Base-by-base conservation (phyloP, 2,797 vertebrate species). In the Myotis findleyi region DNA sequence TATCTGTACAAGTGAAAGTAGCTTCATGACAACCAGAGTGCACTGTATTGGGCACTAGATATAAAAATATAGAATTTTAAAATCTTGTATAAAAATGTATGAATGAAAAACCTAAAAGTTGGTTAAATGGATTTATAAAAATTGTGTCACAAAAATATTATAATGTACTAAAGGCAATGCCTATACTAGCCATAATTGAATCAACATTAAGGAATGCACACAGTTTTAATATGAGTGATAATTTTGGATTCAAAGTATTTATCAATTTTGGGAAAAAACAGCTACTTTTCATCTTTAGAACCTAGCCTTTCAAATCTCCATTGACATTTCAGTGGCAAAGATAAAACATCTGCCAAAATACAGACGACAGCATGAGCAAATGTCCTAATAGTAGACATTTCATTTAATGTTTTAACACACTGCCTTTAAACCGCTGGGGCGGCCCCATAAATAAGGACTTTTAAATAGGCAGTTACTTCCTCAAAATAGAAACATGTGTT, bases 311-410 rank as follows among this genome's bases (percentile, higher is more conserved):
- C 57, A 94, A 95, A 68, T 91, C 41, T 89, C 41, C 85, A 92
- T 83, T 72, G 93, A 89, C 68, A 83, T 73, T 53, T 92, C 68
- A 33, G 53, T 86, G 77, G 66, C 73, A 94, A 96, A 88, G 87
- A 93, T 51, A 83, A 94, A 94, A 82, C 77, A 95, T 86, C 84
- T 93, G 86, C 87, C 93, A 93, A 95, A 95, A 84, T 68, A 77
- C 57, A 69, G 76, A 71, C 21, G 87, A 93, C 64, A 93, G 94
- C 76, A 75, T 51, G 53, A 96, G 41, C 79, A 83, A 93, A 79
- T 79, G 36, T 94, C 84, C 87, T 92, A 82, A 62, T 51, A 83
- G 73, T 6, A 87, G 93, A 16, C 77, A 64, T 49, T 84, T 72
- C 90, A 69, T 30, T 49, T 49, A 69, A 86, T 49, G 91, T 91